Evolutionary conservation across 2,888 invertebrate species (phyloP), one percentile per base, ranked within the genome.

Genomic region (Mayetiola destructor): DNA sequence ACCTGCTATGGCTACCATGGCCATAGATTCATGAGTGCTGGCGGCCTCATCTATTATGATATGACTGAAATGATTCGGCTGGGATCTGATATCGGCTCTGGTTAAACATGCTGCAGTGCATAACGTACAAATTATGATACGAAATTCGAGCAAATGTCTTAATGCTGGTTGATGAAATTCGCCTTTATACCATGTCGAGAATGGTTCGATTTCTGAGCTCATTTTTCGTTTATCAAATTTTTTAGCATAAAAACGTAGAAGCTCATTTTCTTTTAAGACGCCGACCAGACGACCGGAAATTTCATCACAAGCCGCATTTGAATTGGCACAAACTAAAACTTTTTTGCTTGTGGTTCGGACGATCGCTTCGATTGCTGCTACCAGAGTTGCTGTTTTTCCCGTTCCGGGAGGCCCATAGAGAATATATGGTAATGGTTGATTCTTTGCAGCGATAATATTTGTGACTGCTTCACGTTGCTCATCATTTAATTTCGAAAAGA

Each of bases 401-500:
- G 84, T 84, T 73, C 80, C 60, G 53, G 92, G 91, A 39, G 92
- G 92, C 1, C 92, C 92, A 71, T 84, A 90, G 52, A 93, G 76
- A 35, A 91, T 78, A 65, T 88, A 92, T 0, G 92, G 91, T 1
- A 78, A 77, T 1, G 77, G 76, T 4, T 77, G 74, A 1, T 80
- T 76, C 1, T 80, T 76, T 9, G 79, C 80, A 16, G 77, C 73
- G 6, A 84, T 64, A 55, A 87, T 84, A 63, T 84, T 80, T 56
- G 72, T 66, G 1, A 90, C 83, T 1, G 85, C 85, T 56, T 73
- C 73, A 61, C 72, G 72, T 64, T 87, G 86, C 62, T 81, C 77
- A 10, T 42, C 23, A 23, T 42, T 42, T 4, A 42, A 12, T 12
- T 21, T 42, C 12, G n/a, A 42, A 14, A 14, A 21, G 23, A 23